phyloP scores from a whole-genome alignment of 2,113 vertebrate genomes.

The Sorex araneus region DNA sequence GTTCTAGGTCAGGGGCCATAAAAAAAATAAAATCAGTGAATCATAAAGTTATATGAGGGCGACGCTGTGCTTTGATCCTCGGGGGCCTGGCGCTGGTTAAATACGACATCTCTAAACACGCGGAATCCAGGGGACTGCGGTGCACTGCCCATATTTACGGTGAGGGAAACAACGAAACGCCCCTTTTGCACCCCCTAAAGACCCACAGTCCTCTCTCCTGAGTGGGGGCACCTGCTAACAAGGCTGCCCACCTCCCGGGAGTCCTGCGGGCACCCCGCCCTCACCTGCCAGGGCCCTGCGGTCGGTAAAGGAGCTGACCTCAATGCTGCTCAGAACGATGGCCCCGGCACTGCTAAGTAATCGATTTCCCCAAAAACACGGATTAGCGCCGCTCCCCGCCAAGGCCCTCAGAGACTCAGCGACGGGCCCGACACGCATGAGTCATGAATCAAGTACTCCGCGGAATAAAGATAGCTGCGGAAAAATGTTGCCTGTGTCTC shows the following conservation, averaged over 20 bases:
- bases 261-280: neutral
- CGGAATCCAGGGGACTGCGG: neutral
- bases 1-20: neutral
- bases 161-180: too few relatives aligned
- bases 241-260: neutral
- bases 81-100: neutral
- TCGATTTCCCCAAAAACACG: slow-evolving; percentile 58
- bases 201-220: neutral
- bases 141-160: neutral
- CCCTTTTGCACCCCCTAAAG: neutral
- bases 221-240: neutral
- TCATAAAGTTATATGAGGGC: neutral
- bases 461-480: slow-evolving; percentile 1
- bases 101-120: neutral
- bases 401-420: slow-evolving; percentile 54
- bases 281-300: neutral
- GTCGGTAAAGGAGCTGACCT: neutral
- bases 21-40: slow-evolving; percentile 43
- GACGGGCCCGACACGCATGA: slow-evolving; percentile 37
- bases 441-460: slow-evolving; percentile 61
- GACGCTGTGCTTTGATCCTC: neutral
- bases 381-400: slow-evolving; percentile 53
- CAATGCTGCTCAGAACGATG: neutral
- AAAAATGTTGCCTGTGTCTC: neutral
- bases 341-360: slow-evolving; percentile 54